phyloP scores from a whole-genome alignment of 2,113 vertebrate species.

The Silurus asotus region DNA sequence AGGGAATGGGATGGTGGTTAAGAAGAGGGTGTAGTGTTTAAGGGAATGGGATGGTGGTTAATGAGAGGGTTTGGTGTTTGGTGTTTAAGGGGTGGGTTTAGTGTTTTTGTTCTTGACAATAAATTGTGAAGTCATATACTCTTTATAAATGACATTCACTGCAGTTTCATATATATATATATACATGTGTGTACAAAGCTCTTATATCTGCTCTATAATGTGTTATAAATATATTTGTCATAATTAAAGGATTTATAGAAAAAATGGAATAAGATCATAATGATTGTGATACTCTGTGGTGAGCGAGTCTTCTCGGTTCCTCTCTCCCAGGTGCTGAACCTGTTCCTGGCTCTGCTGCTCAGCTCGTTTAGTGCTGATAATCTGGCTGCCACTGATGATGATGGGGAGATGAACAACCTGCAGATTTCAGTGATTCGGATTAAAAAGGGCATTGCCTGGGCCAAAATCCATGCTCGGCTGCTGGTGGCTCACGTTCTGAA shows the following conservation, averaged over 20 bases:
- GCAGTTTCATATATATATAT: not conserved
- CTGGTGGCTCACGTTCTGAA: constrained; percentile 87
- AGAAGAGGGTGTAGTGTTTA: too few species aligned
- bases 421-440: constrained; percentile 95
- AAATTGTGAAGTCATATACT: not conserved
- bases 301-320: not conserved
- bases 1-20: too few species aligned
- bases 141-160: not conserved
- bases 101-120: not conserved
- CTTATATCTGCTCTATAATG: not conserved
- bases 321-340: constrained; percentile 85
- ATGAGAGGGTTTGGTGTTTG: too few species aligned
- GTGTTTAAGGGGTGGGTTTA: not conserved
- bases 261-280: not conserved
- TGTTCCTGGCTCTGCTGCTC: constrained; percentile 95
- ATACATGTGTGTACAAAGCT: not conserved
- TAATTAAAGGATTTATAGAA: not conserved
- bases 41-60: too few species aligned
- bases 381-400: constrained; percentile 90
- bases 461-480: constrained; percentile 75
- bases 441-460: constrained; percentile 91
- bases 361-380: constrained; percentile 99
- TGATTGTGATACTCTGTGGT: not conserved
- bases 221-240: not conserved
- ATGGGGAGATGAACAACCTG: constrained; percentile 98